Base-by-base conservation (phyloP, 2,797 vertebrate species). In the Falco cherrug region DNA sequence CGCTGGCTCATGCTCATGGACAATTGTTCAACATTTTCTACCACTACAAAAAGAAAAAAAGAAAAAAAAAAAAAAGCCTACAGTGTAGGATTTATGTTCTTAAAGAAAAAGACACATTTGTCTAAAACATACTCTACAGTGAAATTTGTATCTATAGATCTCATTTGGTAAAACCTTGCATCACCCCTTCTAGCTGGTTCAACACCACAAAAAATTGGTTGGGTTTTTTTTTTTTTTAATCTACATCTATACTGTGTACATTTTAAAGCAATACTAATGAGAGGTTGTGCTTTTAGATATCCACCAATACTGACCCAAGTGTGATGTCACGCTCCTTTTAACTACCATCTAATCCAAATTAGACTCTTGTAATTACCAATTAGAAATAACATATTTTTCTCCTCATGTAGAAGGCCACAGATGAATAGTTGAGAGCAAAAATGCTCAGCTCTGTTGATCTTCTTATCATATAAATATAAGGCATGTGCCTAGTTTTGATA, bases 241-340 rank as follows among this genome's bases (percentile, higher is more conserved):
- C 96, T 96, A 94, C 97, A 98, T 97, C 98, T 97, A 98, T 97
- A 97, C 97, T 98, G 97, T 98, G 97, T 98, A 97, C 97, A 98
- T 98, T 98, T 98, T 98, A 97, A 98, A 98, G 98, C 98, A 98
- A 98, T 98, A 98, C 96, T 98, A 98, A 98, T 97, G 96, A 98
- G 96, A 98, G 93, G 97, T 98, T 98, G 96, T 98, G 96, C 97
- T 98, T 98, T 98, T 94, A 97, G 96, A 97, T 98, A 97, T 94
- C 95, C 97, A 97, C 95, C 93, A 95, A 77, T 95, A 97, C 97
- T 96, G 91, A 98, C 96, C 97, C 97, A 95, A 97, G 97, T 97
- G 97, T 98, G 97, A 97, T 97, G 96, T 98, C 97, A 97, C 93
- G 87, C 85, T 97, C 97, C 96, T 96, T 97, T 97, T 97, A 95